Percentiles rank a stretch among this genome's conserved stretches.
These are phyloP conservation scores for Cinclus mexicanus DNA, from an alignment of 2,113 vertebrate genomes.

Conservation along the genomic window DNA sequence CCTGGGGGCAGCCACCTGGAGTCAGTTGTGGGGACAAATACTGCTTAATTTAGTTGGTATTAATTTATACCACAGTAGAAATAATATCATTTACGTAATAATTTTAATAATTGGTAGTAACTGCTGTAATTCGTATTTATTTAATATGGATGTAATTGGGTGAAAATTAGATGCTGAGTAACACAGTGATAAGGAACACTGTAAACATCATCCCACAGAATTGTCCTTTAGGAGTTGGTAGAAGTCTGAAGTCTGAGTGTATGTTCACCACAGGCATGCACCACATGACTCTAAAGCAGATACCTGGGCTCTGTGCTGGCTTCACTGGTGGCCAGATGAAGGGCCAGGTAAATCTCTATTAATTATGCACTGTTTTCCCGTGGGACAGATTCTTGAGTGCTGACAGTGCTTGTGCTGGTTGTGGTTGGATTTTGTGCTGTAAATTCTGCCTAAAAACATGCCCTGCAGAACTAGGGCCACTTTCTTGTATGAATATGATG, in stretches of 20 bases:
- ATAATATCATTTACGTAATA: neutral
- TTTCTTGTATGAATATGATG: neutral
- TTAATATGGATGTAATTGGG: neutral
- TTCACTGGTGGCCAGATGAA: neutral
- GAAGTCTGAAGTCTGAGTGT: neutral
- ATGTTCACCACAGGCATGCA: accelerated
- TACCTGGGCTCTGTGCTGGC: neutral
- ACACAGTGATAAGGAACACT: neutral
- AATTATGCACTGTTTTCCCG: neutral
- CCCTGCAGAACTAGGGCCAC: neutral
- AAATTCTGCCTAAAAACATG: neutral
- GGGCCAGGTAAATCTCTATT: neutral
- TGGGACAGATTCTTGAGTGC: neutral
- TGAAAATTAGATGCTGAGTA: neutral
- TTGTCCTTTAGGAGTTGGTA: neutral
- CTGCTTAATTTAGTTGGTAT: neutral
- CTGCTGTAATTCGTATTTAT: neutral
- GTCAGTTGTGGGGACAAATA: neutral
- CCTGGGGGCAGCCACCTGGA: neutral
- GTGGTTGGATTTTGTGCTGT: neutral
- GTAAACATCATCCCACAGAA: neutral
- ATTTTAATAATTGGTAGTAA: neutral
- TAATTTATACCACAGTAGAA: neutral
- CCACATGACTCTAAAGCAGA: neutral
- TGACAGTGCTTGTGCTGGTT: neutral